Conservation (phyloP, 2,113 vertebrate species). For the Mormyrus iriodes region DNA sequence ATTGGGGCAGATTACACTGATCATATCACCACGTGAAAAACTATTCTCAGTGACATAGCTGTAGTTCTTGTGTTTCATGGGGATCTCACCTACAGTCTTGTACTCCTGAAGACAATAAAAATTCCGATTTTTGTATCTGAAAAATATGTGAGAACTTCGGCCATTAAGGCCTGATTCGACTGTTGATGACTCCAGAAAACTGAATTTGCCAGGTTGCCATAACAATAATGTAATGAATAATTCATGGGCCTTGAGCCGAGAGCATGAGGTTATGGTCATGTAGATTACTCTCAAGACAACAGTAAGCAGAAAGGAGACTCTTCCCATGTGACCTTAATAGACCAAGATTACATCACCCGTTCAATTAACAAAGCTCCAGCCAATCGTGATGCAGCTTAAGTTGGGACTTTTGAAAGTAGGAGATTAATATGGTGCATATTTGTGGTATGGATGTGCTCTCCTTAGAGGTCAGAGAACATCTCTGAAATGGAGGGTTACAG, state of each 20-base stretch:
- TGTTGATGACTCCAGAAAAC: constrained; percentile 9
- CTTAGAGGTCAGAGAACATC: constrained; percentile 27
- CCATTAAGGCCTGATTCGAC: constrained; percentile 9
- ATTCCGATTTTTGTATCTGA: neutral
- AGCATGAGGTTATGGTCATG: constrained; percentile 33
- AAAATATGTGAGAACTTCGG: neutral
- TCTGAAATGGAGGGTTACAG: neutral
- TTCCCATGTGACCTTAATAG: constrained; percentile 51
- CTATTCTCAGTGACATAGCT: neutral
- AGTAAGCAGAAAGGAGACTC: constrained; percentile 41
- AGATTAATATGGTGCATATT: constrained; percentile 30
- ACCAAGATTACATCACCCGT: constrained; percentile 45
- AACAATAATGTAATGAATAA: constrained; percentile 46
- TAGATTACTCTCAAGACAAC: constrained; percentile 49
- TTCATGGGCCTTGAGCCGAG: constrained; percentile 47
- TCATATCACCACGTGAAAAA: neutral
- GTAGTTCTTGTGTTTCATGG: neutral
- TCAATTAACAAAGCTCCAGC: constrained; percentile 21
- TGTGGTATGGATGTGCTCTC: constrained; percentile 1
- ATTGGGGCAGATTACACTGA: neutral
- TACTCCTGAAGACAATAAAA: neutral
- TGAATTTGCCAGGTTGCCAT: constrained; percentile 2
- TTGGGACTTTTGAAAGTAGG: constrained; percentile 24
- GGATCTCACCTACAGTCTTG: neutral
- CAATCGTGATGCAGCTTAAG: constrained; percentile 12